These are phyloP conservation scores for Cinclus mexicanus DNA, from an alignment of 2,113 vertebrate species.

Conservation along the genomic window DNA sequence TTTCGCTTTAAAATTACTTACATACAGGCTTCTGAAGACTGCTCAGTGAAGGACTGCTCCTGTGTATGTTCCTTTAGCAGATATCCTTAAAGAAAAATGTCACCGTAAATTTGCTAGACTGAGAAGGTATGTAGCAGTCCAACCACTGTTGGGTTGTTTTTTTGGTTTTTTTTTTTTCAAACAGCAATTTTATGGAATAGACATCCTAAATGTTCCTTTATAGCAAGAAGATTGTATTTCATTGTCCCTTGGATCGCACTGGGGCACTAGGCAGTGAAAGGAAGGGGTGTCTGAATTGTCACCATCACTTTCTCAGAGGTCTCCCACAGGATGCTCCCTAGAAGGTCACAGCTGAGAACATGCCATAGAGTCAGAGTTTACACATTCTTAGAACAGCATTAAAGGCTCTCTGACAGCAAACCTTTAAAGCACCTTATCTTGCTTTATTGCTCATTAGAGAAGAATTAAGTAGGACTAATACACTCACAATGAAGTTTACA, in stretches of 20 bases:
- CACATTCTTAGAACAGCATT: not conserved
- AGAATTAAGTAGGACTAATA: not conserved
- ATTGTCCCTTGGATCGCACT: not conserved
- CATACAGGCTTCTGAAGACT: not conserved
- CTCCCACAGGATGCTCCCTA: not conserved
- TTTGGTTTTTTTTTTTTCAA: not conserved
- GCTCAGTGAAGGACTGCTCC: not conserved
- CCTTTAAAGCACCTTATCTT: not conserved
- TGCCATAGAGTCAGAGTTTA: not conserved
- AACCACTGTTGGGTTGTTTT: not conserved
- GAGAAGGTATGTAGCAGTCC: not conserved
- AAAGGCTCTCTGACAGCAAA: not conserved
- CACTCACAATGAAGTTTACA: not conserved
- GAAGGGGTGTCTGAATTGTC: not conserved
- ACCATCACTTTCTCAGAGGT: not conserved
- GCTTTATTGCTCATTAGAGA: not conserved
- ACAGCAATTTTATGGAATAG: not conserved
- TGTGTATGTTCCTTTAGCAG: not conserved
- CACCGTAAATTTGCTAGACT: not conserved
- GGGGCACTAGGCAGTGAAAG: not conserved
- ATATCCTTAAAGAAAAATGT: not conserved
- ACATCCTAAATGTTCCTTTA: not conserved
- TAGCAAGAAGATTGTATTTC: not conserved
- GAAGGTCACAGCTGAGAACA: not conserved
- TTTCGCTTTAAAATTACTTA: not conserved